phyloP scores from a whole-genome alignment of 1,140 invertebrate genomes.

The Drosophila jambulina region DNA sequence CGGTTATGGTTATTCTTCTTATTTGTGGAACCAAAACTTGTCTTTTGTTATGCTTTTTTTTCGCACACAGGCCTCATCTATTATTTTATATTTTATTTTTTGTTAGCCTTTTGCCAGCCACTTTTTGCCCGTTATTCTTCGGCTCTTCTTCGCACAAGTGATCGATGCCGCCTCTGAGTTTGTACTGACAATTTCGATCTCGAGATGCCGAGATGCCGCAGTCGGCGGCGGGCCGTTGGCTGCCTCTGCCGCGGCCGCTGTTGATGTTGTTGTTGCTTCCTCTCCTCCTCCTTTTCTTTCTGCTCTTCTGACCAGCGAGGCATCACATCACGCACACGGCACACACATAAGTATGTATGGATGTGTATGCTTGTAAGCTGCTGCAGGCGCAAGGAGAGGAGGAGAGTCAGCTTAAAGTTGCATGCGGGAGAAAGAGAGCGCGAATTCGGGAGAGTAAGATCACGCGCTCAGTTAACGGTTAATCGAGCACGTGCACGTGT shows the following conservation, averaged over 20 bases:
- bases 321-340: conserved; percentile 79
- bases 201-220: conserved; percentile 37
- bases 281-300: conserved; percentile 29
- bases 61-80: conserved; percentile 14
- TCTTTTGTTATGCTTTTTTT: conserved; percentile 51
- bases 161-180: conserved; percentile 84
- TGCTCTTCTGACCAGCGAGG: conserved; percentile 60
- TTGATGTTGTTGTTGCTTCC: conserved; percentile 14
- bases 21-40: conserved; percentile 51
- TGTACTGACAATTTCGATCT: conserved; percentile 72
- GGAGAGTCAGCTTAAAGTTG: conserved; percentile 2
- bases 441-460: background rate
- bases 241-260: conserved; percentile 14
- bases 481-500: conserved; percentile 39
- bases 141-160: conserved; percentile 68
- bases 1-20: conserved; percentile 19
- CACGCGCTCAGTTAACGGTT: conserved; percentile 40
- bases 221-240: conserved; percentile 3
- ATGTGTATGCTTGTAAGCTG: conserved; percentile 7
- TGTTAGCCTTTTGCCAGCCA: conserved; percentile 19
- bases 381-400: background rate
- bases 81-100: background rate
- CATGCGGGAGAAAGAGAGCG: background rate
- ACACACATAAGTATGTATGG: conserved; percentile 32
- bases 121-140: conserved; percentile 29